Conservation (phyloP, 1,140 invertebrate species). For the Lordiphosa clarofinis region DNA sequence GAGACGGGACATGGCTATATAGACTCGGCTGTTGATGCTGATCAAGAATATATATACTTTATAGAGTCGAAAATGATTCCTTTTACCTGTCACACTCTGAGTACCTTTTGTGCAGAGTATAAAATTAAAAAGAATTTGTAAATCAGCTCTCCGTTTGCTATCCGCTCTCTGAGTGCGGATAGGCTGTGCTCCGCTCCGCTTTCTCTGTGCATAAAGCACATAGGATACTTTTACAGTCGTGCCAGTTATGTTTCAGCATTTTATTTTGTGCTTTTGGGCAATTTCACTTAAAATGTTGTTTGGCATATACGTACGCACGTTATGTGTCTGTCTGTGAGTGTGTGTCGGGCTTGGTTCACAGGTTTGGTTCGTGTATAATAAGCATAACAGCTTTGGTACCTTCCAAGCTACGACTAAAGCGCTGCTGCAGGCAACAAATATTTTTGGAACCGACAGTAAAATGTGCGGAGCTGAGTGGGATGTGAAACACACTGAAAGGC, state of each 20-base stretch:
- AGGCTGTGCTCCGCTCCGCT: too few relatives aligned
- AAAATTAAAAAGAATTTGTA: too few relatives aligned
- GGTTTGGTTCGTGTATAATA: conserved; percentile 34
- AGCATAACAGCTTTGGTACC: conserved; percentile 44
- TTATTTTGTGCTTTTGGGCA: conserved; percentile 8
- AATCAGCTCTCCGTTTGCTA: too few relatives aligned
- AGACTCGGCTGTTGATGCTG: too few relatives aligned
- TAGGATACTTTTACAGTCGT: not conserved
- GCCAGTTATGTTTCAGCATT: not conserved
- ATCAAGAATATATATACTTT: too few relatives aligned
- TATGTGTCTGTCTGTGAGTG: not conserved
- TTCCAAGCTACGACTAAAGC: conserved; percentile 27
- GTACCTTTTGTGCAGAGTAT: too few relatives aligned
- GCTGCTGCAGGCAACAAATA: conserved; percentile 43
- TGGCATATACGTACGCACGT: not conserved
- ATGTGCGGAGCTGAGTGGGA: conserved; percentile 25
- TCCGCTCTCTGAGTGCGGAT: too few relatives aligned
- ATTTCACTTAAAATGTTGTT: conserved; percentile 29
- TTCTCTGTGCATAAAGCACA: too few relatives aligned
- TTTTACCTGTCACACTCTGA: too few relatives aligned
- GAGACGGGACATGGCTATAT: too few relatives aligned
- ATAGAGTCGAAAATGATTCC: too few relatives aligned
- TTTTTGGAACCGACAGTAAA: conserved; percentile 46
- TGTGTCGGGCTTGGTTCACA: not conserved
- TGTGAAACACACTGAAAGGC: too few relatives aligned